A percentile compares a stretch with the other conserved stretches of the same genome.
These are phyloP conservation scores for Argya squamiceps DNA, from an alignment of 2,797 vertebrate genomes.

Conservation along the genomic window DNA sequence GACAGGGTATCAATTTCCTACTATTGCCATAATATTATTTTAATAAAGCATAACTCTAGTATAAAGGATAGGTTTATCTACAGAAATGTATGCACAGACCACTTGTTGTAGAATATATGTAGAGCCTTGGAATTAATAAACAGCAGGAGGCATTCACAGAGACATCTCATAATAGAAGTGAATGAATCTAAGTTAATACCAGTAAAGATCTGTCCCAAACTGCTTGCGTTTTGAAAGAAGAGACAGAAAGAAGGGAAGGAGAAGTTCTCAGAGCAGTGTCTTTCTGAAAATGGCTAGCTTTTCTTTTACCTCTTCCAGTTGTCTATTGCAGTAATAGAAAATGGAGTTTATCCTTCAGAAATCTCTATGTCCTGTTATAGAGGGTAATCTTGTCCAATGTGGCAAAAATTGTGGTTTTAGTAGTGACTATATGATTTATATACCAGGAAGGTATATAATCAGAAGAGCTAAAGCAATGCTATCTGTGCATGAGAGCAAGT, in stretches of 20 bases:
- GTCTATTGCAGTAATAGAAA: neutral
- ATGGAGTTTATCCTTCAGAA: neutral
- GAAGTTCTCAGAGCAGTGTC: neutral
- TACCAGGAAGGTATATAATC: neutral
- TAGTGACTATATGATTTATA: neutral
- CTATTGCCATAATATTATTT: neutral
- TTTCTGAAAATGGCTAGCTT: neutral
- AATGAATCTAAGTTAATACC: neutral
- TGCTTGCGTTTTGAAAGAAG: neutral
- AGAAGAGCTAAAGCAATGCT: neutral
- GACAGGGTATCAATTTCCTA: neutral
- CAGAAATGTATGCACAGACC: neutral
- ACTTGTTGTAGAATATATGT: neutral
- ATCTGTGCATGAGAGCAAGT: neutral
- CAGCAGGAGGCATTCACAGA: neutral
- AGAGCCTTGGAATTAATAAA: neutral
- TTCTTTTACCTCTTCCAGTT: neutral
- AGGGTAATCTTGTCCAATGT: neutral
- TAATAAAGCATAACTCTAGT: neutral
- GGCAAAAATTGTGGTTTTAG: neutral
- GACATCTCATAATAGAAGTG: neutral
- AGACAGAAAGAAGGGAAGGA: neutral
- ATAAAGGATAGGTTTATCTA: neutral
- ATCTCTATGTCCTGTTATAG: neutral
- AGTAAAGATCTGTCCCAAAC: neutral